Base-by-base conservation (phyloP, 92 coral and sea anemone species). In the Parazoanthus atlanticus region DNA sequence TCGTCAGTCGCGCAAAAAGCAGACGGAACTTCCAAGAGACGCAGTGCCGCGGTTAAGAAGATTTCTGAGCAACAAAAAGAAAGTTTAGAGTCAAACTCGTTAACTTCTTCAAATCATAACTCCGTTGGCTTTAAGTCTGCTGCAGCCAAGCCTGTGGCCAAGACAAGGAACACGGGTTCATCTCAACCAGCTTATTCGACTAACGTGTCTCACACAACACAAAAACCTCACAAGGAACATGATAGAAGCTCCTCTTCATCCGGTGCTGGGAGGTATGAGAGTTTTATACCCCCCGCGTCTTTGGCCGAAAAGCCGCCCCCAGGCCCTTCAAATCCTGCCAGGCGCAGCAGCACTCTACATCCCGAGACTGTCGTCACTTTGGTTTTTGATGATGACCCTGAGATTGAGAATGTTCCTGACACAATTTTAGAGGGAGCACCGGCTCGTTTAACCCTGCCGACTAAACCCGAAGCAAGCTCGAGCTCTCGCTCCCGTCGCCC, bases 331-430 rank as follows among this genome's bases (percentile, higher is more conserved):
- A 88, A 74, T 5, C 75, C 81, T 9, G n/a, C 80, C 46, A 78
- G 82, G 7, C 52, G 74, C 34, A 80, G 84, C 9, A 95, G 96
- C 74, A 95, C 98, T 38, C 70, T 95, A 16, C 90, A 93, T 0
- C 96, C 98, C 17, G 90, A 92, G 1, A 95, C 96, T 0, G 79
- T 91, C 3, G 98, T 95, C 3, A 94, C 89, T 88, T 65, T 95
- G 52, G 78, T 95, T 30, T 95, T 90, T 58, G 98, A 95, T 34
- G 98, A 95, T 29, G 93, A 85, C 29, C 88, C 84, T 16, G 16
- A 65, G 28, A 36, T 49, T 38, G 25, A 30, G 3, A 26, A 23
- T n/a, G 79, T 74, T 58, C 2, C 69, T 23, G 43, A 33, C 36
- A 31, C 54, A 13, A 74, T 16, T 46, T 79, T n/a, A 41, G 75